These are phyloP conservation scores for Oreohelix idahoensis DNA, from an alignment of 1,140 invertebrate genomes.

Conservation along the genomic window DNA sequence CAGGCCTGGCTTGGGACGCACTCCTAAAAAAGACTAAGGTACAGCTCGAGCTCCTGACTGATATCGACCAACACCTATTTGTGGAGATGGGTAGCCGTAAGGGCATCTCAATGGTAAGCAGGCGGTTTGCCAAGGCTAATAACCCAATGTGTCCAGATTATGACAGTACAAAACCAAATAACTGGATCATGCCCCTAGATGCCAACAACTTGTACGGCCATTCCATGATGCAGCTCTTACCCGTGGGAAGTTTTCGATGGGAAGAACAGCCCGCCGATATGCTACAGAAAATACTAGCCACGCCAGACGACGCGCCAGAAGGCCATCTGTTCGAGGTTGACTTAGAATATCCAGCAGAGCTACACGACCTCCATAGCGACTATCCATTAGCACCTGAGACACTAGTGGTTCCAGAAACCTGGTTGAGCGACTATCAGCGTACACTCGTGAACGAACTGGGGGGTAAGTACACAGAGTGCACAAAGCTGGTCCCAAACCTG, in stretches of 20 bases:
- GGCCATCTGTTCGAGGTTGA: neutral
- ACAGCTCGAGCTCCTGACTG: neutral
- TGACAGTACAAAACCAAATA: neutral
- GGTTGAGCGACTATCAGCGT: neutral
- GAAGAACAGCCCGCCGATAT: neutral
- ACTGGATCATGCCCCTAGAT: neutral
- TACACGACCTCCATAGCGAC: neutral
- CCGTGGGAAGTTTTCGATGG: neutral
- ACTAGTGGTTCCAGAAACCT: neutral
- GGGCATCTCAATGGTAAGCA: neutral
- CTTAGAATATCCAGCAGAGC: neutral
- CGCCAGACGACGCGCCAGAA: neutral
- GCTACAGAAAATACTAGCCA: neutral
- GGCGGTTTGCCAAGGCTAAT: neutral
- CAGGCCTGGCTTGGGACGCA: neutral
- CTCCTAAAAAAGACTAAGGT: neutral
- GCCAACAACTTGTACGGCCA: neutral
- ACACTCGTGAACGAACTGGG: neutral
- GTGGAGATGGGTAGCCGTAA: neutral
- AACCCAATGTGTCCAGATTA: neutral
- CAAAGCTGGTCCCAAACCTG: constrained; percentile 48
- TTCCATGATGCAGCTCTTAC: neutral
- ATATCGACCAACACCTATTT: neutral
- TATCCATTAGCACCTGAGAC: neutral
- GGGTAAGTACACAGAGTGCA: constrained; percentile 18